phyloP scores from a whole-genome alignment of 92 coral and sea anemone species.

The Galaxea fascicularis region DNA sequence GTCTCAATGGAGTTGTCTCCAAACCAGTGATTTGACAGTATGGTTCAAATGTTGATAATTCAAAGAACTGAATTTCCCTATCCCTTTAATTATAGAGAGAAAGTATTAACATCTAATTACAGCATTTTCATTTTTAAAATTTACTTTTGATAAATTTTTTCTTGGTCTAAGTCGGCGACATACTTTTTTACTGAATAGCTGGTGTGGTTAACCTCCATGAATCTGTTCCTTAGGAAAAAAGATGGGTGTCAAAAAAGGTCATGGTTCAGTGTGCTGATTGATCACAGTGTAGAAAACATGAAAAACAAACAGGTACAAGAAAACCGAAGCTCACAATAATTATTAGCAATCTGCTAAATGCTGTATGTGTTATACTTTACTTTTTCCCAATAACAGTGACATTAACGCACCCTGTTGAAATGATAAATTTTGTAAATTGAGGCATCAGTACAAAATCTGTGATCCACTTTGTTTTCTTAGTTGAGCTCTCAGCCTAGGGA shows the following conservation, averaged over 20 bases:
- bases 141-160: background rate
- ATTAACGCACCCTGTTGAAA: slow-evolving; percentile 89
- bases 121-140: background rate
- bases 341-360: too few relatives aligned
- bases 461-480: slow-evolving; percentile 97
- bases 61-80: slow-evolving; percentile 98
- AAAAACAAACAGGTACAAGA: too few relatives aligned
- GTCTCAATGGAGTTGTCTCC: slow-evolving; percentile 96
- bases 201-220: too few relatives aligned
- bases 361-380: background rate
- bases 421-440: slow-evolving; percentile 94
- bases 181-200: too few relatives aligned
- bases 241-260: too few relatives aligned
- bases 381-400: background rate
- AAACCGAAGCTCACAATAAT: too few relatives aligned
- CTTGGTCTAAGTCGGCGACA: too few relatives aligned
- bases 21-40: slow-evolving; percentile 99
- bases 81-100: slow-evolving; percentile 60
- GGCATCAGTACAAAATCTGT: slow-evolving; percentile 98
- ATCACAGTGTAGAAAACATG: too few relatives aligned
- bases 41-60: slow-evolving; percentile 97
- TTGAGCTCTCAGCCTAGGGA: slow-evolving; percentile 89
- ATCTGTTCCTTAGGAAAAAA: too few relatives aligned
- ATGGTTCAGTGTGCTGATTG: too few relatives aligned
- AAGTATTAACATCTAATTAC: background rate